Evolutionary conservation across 2,113 vertebrate species (phyloP).

Genomic region (Macquaria ambigua): DNA sequence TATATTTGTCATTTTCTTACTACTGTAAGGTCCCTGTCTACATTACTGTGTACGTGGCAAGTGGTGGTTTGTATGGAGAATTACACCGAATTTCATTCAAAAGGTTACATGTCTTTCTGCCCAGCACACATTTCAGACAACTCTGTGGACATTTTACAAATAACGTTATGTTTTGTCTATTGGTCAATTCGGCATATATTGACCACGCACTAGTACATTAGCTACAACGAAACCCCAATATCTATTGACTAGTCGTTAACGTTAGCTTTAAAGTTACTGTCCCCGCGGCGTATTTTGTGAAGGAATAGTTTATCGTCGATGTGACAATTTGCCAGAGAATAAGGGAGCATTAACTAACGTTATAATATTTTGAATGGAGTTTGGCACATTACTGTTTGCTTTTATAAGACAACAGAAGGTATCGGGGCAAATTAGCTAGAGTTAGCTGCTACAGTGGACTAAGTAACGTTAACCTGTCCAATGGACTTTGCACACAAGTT

Average conservation of each 20-base stretch:
- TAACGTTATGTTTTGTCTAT: too few species aligned
- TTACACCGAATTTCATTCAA: not conserved
- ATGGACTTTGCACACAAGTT: constrained; percentile 13
- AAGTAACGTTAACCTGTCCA: not conserved
- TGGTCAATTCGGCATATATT: not conserved
- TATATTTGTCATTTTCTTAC: not conserved
- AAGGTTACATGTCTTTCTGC: not conserved
- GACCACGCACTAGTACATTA: not conserved
- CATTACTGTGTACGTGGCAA: constrained; percentile 9
- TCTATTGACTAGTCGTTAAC: not conserved
- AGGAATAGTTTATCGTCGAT: not conserved
- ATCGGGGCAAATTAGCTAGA: not conserved
- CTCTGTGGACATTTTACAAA: not conserved
- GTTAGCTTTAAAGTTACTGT: not conserved
- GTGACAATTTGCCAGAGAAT: not conserved
- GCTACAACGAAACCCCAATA: not conserved
- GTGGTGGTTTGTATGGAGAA: not conserved
- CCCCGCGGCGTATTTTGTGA: not conserved
- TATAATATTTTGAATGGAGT: constrained; percentile 1
- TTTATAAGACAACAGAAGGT: not conserved
- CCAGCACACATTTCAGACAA: not conserved
- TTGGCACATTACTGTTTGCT: not conserved
- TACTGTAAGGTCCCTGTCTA: not conserved
- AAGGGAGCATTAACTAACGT: not conserved
- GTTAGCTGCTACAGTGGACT: not conserved